Evolutionary conservation across 2,797 vertebrate genomes (phyloP), one percentile per base, ranked within the genome.

Genomic region (Semaprochilodus insignis): DNA sequence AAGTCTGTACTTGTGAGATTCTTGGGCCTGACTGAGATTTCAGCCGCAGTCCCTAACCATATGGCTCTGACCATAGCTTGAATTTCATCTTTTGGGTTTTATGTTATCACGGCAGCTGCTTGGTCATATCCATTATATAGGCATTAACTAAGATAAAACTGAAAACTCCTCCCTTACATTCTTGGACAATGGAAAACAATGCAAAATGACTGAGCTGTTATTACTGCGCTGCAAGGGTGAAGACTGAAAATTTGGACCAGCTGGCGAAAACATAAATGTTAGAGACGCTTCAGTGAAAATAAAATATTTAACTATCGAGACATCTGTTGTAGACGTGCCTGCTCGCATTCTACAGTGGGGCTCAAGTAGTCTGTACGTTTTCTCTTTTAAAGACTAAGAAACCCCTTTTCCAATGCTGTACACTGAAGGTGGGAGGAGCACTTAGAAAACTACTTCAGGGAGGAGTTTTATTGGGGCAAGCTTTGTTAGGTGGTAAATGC

Each of bases 1-100:
- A 78, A 48, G 81, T 78, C 69, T 78, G 11, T 17, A 55, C 74
- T 40, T 65, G 59, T 82, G 21, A 21, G 44, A 52, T 13, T 19
- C 36, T 54, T 25, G 16, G 52, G 6, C 23, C 19, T 19, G 11
- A 15, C 25, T 31, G 51, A 74, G 69, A 25, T 52, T n/a, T 51
- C 69, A 51, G 6, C 71, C 21, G 74, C 15, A 52, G 60, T 65
- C 40, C 60, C 40, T 21, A 2, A 31, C 11, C 75, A 51, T 31
- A 65, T 77, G 75, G 25, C 17, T 31, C 25, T 27, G 19, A 40
- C 14, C 65, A 67, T 36, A 21, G 8, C 16, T 67, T 40, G 65
- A 67, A 66, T 34, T 66, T 66, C 63, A 0, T 17, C 63, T 66
- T 16, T 31, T 15, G 16, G 31, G 4, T 34, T 36, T 65, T 14